Conservation (phyloP, 2,888 invertebrate species). For the Chloroclysta siterata region DNA sequence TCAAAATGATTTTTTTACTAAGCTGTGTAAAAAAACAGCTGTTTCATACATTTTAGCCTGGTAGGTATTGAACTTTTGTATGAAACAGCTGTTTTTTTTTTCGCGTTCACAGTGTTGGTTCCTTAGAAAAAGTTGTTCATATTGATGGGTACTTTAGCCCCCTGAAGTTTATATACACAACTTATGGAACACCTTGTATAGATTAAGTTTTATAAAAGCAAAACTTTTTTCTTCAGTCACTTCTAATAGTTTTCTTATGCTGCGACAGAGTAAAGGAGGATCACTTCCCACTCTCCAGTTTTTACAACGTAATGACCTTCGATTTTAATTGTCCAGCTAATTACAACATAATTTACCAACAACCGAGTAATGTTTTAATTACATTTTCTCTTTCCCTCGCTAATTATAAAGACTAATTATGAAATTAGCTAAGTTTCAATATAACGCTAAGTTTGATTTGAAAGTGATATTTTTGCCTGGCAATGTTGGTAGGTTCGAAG, state of each 20-base stretch:
- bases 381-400: constrained; percentile 65
- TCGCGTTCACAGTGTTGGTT: too few species aligned
- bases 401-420: constrained; percentile 70
- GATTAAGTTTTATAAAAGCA: too few species aligned
- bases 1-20: too few species aligned
- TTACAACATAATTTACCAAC: constrained; percentile 79
- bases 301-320: constrained; percentile 77
- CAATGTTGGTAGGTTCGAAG: constrained; percentile 54
- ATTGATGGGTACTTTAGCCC: too few species aligned
- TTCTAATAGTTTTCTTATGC: constrained; percentile 44
- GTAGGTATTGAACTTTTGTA: too few species aligned
- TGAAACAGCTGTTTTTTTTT: too few species aligned
- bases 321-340: constrained; percentile 77
- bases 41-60: too few species aligned
- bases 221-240: constrained; percentile 4
- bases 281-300: constrained; percentile 74
- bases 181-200: too few species aligned
- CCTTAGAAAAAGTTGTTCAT: too few species aligned
- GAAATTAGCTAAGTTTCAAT: constrained; percentile 56
- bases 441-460: constrained; percentile 11
- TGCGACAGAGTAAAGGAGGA: constrained; percentile 63
- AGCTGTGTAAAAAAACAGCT: too few species aligned
- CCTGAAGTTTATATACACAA: too few species aligned
- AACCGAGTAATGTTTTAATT: constrained; percentile 81
- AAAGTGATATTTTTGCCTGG: constrained; percentile 43